A percentile compares a stretch with the other conserved stretches of the same genome.
Evolutionary conservation across 2,797 vertebrate species (phyloP).

Genomic region (Lutjanus argentimaculatus): DNA sequence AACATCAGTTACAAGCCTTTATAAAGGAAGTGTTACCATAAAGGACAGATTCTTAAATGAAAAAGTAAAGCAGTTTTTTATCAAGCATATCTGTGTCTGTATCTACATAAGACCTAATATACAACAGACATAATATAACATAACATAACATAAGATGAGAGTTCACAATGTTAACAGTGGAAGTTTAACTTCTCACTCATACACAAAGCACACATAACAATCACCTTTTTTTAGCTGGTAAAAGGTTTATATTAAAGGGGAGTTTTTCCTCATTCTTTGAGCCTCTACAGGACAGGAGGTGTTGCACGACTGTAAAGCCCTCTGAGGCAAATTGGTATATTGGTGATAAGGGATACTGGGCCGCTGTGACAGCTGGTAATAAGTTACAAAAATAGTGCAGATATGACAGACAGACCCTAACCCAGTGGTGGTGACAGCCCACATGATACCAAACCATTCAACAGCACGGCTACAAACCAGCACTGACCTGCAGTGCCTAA

Average conservation of each 20-base stretch:
- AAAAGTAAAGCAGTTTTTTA: not conserved
- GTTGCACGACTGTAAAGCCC: too few relatives aligned
- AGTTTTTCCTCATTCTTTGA: too few relatives aligned
- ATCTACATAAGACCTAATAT: not conserved
- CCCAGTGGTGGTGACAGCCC: not conserved
- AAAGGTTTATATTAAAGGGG: too few relatives aligned
- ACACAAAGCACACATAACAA: too few relatives aligned
- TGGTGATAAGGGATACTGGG: too few relatives aligned
- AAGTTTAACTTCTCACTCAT: not conserved
- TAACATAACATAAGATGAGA: too few relatives aligned
- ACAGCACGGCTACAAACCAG: not conserved
- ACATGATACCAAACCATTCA: not conserved
- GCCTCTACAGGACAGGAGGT: too few relatives aligned
- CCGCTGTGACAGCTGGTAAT: too few relatives aligned
- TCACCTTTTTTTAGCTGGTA: too few relatives aligned
- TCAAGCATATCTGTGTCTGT: slow-evolving; percentile 1
- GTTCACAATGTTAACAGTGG: not conserved
- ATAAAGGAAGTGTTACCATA: not conserved
- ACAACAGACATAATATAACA: not conserved
- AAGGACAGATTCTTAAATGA: not conserved
- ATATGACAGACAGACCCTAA: not conserved
- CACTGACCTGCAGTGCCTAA: not conserved
- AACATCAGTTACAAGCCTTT: not conserved
- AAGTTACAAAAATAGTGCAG: not conserved
- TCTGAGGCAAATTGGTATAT: too few relatives aligned